A percentile compares a stretch with the other conserved stretches of the same genome.
Evolutionary conservation across 2,113 vertebrate genomes (phyloP).

Genomic region (Neogobius melanostomus): DNA sequence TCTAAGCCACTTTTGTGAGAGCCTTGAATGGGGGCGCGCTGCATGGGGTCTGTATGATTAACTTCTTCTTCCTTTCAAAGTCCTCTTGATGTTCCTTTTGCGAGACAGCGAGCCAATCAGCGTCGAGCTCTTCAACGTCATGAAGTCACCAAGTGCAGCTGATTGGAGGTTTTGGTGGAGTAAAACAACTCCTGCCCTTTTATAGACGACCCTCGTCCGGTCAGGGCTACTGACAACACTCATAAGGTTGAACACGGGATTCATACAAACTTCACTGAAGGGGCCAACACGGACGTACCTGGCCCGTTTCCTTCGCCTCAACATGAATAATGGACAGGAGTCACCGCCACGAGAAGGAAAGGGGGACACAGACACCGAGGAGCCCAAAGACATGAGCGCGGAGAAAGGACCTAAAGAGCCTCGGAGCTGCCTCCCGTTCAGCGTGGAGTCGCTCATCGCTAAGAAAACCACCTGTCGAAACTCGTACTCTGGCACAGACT

Average conservation of each 20-base stretch:
- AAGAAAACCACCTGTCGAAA: slow-evolving; percentile 75
- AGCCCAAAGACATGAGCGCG: slow-evolving; percentile 67
- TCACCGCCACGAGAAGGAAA: slow-evolving; percentile 65
- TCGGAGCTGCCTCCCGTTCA: slow-evolving; percentile 77
- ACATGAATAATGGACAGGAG: slow-evolving; percentile 79
- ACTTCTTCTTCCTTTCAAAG: slow-evolving; percentile 75
- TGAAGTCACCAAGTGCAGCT: slow-evolving; percentile 34
- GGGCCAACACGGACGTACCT: slow-evolving; percentile 65
- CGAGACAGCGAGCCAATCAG: slow-evolving; percentile 69
- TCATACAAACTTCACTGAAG: slow-evolving; percentile 45
- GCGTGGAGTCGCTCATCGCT: slow-evolving; percentile 83
- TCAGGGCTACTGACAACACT: slow-evolving; percentile 43
- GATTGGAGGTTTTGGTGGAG: slow-evolving; percentile 70
- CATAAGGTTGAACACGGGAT: slow-evolving; percentile 48
- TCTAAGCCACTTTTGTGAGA: slow-evolving; percentile 74
- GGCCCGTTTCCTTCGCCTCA: slow-evolving; percentile 71
- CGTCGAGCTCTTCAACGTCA: slow-evolving; percentile 55
- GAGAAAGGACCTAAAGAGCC: slow-evolving; percentile 69
- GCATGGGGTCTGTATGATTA: slow-evolving; percentile 81
- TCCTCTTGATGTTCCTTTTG: slow-evolving; percentile 70
- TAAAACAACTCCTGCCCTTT: slow-evolving; percentile 66
- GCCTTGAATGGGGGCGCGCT: slow-evolving; percentile 73
- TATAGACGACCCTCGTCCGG: slow-evolving; percentile 65
- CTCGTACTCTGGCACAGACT: slow-evolving; percentile 56
- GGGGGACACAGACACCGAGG: slow-evolving; percentile 66